A percentile compares a stretch with the other conserved stretches of the same genome.
Conservation (phyloP, 2,888 invertebrate species). For the Drosophila nigricruria region DNA sequence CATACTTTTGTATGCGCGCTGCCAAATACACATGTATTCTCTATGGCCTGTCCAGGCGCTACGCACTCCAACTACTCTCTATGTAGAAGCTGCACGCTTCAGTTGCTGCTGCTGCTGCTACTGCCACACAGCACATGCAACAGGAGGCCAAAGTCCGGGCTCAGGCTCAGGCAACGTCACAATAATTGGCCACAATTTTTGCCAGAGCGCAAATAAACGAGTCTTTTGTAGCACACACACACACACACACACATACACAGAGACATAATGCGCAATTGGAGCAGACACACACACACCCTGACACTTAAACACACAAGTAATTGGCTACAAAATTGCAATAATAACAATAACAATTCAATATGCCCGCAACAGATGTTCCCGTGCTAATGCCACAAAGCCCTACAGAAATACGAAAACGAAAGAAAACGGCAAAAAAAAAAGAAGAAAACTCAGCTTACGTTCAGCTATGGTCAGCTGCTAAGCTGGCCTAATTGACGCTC, state of each 20-base stretch:
- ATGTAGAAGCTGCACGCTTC: constrained; percentile 10
- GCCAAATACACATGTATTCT: constrained; percentile 21
- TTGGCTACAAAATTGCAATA: constrained; percentile 79
- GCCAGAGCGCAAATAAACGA: constrained; percentile 35
- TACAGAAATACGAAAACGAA: constrained; percentile 6
- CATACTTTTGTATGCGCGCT: constrained; percentile 44
- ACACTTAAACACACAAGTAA: constrained; percentile 65
- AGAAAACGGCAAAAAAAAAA: background rate
- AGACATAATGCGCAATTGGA: constrained; percentile 22
- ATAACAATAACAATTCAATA: constrained; percentile 81
- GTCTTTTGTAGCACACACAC: constrained; percentile 32
- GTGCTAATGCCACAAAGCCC: constrained; percentile 40
- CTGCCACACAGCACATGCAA: constrained; percentile 64
- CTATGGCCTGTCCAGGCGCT: background rate
- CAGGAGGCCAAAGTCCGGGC: constrained; percentile 61
- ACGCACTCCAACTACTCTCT: background rate
- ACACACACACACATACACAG: constrained; percentile 17
- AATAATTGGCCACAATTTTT: constrained; percentile 58
- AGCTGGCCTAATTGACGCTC: constrained; percentile 73
- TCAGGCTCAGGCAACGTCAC: constrained; percentile 38
- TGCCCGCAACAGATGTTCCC: constrained; percentile 74
- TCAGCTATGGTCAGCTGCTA: constrained; percentile 35
- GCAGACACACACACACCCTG: constrained; percentile 17
- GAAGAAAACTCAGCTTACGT: constrained; percentile 13
- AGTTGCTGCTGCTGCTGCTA: constrained; percentile 7